Evolutionary conservation across 2,797 vertebrate genomes (phyloP).

Genomic region (Gallinago nigripennis): DNA sequence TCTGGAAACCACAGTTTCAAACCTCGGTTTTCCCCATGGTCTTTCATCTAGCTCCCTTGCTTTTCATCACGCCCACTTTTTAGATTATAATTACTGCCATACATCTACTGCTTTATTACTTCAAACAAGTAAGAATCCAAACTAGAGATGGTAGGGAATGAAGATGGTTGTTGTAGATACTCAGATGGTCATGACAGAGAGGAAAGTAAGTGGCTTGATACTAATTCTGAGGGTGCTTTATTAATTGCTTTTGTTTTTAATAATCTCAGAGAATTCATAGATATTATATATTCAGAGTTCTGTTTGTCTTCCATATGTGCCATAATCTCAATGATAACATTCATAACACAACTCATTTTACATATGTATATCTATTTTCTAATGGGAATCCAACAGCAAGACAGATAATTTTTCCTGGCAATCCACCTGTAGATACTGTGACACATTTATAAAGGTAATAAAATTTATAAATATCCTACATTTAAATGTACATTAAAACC

Average conservation of each 20-base stretch:
- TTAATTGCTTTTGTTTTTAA: neutral
- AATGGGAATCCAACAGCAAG: neutral
- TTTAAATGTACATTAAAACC: neutral
- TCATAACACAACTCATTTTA: neutral
- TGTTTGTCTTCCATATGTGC: neutral
- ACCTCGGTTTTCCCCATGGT: neutral
- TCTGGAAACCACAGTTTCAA: neutral
- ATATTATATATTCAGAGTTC: neutral
- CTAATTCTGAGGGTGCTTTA: neutral
- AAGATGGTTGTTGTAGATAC: neutral
- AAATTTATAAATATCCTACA: neutral
- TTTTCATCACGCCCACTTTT: neutral
- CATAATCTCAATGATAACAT: neutral
- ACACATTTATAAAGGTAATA: neutral
- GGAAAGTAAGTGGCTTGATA: neutral
- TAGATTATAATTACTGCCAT: neutral
- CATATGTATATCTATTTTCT: neutral
- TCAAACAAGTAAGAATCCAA: neutral
- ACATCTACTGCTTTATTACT: neutral
- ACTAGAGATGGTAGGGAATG: neutral
- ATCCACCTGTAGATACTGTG: neutral
- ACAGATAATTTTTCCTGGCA: neutral
- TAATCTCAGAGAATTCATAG: neutral
- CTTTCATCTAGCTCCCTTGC: neutral
- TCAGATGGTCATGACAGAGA: neutral